These are phyloP conservation scores for Cariama cristata DNA, from an alignment of 2,113 vertebrate genomes.

Conservation along the genomic window DNA sequence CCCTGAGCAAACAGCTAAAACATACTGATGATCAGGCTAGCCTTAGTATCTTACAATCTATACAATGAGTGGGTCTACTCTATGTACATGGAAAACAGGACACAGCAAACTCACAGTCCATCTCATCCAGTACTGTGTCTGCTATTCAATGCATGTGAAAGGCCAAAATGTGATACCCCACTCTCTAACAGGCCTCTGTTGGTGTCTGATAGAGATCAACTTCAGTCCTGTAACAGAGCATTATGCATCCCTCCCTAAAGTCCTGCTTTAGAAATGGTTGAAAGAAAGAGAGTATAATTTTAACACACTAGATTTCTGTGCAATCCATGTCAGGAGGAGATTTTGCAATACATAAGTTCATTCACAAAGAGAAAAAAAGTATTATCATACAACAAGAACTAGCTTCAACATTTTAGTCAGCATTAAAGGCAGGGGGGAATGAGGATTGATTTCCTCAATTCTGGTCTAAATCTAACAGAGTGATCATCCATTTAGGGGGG, in stretches of 20 bases:
- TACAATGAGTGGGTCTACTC: not conserved
- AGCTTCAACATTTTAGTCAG: not conserved
- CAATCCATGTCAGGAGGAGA: not conserved
- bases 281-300: not conserved
- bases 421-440: rapidly evolving
- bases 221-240: not conserved
- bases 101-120: not conserved
- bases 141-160: not conserved
- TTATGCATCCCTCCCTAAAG: not conserved
- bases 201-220: not conserved
- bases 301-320: not conserved
- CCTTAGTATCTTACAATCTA: not conserved
- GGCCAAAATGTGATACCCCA: not conserved
- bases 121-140: not conserved
- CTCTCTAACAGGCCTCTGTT: not conserved
- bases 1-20: not conserved
- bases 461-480: not conserved
- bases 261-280: not conserved
- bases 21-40: not conserved
- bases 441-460: not conserved
- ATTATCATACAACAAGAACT: not conserved
- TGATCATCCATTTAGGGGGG: rapidly evolving
- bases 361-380: not conserved
- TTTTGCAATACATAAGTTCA: not conserved
- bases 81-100: not conserved